phyloP scores from a whole-genome alignment of 2,888 invertebrate genomes.

The Alcis repandata region DNA sequence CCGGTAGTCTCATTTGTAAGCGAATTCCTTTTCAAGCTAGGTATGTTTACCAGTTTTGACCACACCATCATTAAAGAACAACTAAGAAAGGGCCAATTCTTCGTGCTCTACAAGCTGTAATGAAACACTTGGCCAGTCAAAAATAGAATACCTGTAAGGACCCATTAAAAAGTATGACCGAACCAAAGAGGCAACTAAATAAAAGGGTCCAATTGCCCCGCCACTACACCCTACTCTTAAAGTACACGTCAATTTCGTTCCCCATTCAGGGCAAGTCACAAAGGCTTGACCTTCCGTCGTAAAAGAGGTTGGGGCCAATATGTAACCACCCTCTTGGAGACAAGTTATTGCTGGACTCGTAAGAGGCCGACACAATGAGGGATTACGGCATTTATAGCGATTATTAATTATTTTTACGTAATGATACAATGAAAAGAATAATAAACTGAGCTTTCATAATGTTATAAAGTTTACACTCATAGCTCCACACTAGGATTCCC shows the following conservation, averaged over 20 bases:
- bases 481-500: too few relatives aligned
- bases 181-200: conserved; percentile 1
- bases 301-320: conserved; percentile 18
- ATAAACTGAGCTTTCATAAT: not conserved
- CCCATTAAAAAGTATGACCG: not conserved
- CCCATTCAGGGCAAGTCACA: conserved; percentile 21
- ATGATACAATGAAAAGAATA: not conserved
- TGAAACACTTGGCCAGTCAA: too few relatives aligned
- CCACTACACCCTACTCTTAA: conserved; percentile 14
- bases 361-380: conserved; percentile 7
- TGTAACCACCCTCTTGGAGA: conserved; percentile 14
- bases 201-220: conserved; percentile 15
- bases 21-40: too few relatives aligned
- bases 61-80: too few relatives aligned
- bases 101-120: too few relatives aligned
- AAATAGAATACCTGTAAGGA: too few relatives aligned
- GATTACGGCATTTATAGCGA: too few relatives aligned
- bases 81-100: too few relatives aligned
- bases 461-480: not conserved
- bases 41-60: too few relatives aligned
- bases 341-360: conserved; percentile 1
- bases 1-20: too few relatives aligned
- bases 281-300: conserved; percentile 23
- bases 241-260: conserved; percentile 22
- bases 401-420: conserved; percentile 5